Percentiles rank a stretch among this genome's conserved stretches.
These are phyloP conservation scores for Morpho helenor DNA, from an alignment of 2,888 invertebrate genomes.

Conservation along the genomic window DNA sequence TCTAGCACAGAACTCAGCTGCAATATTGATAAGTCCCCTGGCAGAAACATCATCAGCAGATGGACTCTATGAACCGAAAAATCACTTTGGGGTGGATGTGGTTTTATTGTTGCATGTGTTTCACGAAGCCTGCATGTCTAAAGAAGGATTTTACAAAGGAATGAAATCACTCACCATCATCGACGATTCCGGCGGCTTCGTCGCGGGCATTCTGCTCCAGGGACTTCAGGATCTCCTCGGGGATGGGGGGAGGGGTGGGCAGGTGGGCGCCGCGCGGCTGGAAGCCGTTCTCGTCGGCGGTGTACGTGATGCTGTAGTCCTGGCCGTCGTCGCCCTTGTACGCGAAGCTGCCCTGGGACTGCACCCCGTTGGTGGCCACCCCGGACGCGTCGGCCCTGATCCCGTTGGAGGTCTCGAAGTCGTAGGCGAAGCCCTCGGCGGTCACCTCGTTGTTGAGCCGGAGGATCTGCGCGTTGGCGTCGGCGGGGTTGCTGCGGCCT, in stretches of 20 bases:
- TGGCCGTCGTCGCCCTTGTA: constrained; percentile 75
- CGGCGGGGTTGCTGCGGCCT: constrained; percentile 45
- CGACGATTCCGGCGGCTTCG: constrained; percentile 70
- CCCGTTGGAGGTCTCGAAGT: constrained; percentile 72
- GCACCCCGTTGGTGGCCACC: constrained; percentile 69
- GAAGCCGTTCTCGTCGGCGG: constrained; percentile 73
- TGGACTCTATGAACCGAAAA: too few species aligned
- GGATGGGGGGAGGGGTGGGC: constrained; percentile 72
- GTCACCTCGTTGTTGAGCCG: constrained; percentile 65
- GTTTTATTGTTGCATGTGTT: too few species aligned
- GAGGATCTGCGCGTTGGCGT: constrained; percentile 64
- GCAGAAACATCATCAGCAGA: too few species aligned
- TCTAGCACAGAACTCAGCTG: too few species aligned
- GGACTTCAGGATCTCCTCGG: constrained; percentile 68
- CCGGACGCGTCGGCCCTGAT: constrained; percentile 70
- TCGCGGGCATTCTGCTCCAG: constrained; percentile 73
- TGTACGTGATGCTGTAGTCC: constrained; percentile 71
- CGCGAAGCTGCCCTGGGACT: constrained; percentile 69
- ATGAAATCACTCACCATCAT: constrained; percentile 59
- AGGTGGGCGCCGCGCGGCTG: constrained; percentile 68
- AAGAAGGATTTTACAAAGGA: not conserved
- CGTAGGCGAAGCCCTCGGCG: constrained; percentile 68
- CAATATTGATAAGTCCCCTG: too few species aligned
- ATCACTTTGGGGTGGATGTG: too few species aligned
- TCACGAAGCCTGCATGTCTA: not conserved